Evolutionary conservation across 37 sponge, comb jelly and placozoan species (phyloP), one percentile per base, ranked within the genome.

Genomic region (Mnemiopsis leidyi): DNA sequence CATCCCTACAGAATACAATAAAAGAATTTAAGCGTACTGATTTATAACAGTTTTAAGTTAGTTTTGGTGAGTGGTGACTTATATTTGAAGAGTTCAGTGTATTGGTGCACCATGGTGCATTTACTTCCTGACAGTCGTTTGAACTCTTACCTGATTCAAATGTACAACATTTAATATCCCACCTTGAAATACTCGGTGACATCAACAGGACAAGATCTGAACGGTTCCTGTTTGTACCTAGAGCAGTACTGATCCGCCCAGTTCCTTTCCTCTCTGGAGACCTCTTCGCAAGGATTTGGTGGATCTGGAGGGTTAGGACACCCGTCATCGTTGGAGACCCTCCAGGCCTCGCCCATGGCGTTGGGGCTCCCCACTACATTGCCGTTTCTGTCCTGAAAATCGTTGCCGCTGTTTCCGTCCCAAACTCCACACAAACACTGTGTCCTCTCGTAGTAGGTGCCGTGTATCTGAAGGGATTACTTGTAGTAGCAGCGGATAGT

Each of bases 161-260:
- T 61, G 18, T 61, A 61, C 18, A 61, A 61, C 18, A 61, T 21
- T 9, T 61, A 21, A 61, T 61, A 61, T 7, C 76, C 24, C 28
- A 79, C 82, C 82, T 79, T 79, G 82, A 79, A 79, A 37, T 79
- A 79, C 82, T 79, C 36, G 7, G 82, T 79, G 36, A 79, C 82
- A 79, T 79, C 82, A 30, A 79, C 21, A 29, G 82, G 82, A 30
- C 82, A 79, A 37, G 20, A 16, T 30, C 29, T 16, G 82, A 79
- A 79, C 36, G 82, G 82, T 79, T 28, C 82, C 82, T 79, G 82
- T 23, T 79, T 79, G 82, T 79, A 79, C 7, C 82, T 23, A 23
- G 82, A 32, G 32, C 82, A 79, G 7, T 36, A 32, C 35, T 32
- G 37, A 2, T 33, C 21, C 36, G 37, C 82, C 82, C 33, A 79